Evolutionary conservation across 2,113 vertebrate genomes (phyloP).

Genomic region (Pseudolaguvia tuberculata): DNA sequence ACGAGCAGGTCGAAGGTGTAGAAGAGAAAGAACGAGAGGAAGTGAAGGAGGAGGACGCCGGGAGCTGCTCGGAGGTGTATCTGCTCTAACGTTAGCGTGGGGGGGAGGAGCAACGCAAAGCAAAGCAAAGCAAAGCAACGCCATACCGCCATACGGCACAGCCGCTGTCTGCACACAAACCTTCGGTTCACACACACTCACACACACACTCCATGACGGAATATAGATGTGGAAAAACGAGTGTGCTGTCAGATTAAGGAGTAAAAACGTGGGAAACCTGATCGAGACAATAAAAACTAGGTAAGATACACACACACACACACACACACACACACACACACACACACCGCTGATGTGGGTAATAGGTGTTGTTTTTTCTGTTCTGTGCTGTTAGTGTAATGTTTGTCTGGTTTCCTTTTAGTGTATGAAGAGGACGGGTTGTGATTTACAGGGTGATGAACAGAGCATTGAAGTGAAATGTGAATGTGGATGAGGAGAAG

Average conservation of each 20-base stretch:
- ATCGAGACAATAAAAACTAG: conserved; percentile 21
- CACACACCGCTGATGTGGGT: neutral
- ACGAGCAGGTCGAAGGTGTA: neutral
- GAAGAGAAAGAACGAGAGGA: neutral
- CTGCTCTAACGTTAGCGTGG: neutral
- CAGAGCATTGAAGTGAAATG: conserved; percentile 58
- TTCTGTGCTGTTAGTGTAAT: neutral
- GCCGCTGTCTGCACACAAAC: neutral
- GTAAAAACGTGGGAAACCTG: conserved; percentile 24
- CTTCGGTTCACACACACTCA: neutral
- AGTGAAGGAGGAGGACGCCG: neutral
- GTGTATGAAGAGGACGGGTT: neutral
- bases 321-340: neutral
- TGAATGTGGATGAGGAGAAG: conserved; percentile 59
- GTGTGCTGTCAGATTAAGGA: neutral
- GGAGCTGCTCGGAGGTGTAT: neutral
- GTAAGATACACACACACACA: conserved; percentile 18
- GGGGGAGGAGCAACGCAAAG: neutral
- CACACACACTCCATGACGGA: neutral
- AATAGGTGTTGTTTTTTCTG: too few species aligned
- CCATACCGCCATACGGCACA: neutral
- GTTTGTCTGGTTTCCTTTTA: neutral
- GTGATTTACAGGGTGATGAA: conserved; percentile 11
- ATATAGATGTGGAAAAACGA: neutral
- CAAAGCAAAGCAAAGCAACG: neutral